Evolutionary conservation across 2,113 vertebrate genomes (phyloP), one percentile per base, ranked within the genome.

Genomic region (Pipa parva): DNA sequence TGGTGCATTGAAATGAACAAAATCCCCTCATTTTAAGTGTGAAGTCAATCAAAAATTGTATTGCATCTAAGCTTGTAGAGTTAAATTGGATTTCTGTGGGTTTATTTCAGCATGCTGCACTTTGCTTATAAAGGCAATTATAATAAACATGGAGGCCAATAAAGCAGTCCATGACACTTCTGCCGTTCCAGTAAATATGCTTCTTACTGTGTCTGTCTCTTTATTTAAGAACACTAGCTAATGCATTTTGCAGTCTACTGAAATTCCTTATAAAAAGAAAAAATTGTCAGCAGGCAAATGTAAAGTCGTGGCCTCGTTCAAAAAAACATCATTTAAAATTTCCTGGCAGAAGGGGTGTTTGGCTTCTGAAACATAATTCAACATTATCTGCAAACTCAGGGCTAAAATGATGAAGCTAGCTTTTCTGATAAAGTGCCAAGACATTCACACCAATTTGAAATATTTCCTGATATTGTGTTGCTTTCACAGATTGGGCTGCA

Each of bases 331-430:
- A 78, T 79, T 52, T 71, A 77, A 80, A 76, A 78, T 68, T 84
- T 83, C 74, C 78, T 84, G 81, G 80, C 77, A 84, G 45, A 39
- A 77, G 74, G 68, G 68, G 45, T 71, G 67, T 71, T 56, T 78
- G 80, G 80, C 73, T 73, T 68, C 73, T 71, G 59, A 72, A 76
- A 73, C 79, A 79, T 74, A 81, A 83, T 72, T 72, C 73, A 48
- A 76, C 58, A 27, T 75, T 75, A 79, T 75, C 77, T 68, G 62
- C 64, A 71, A 26, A 5, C 52, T 71, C 65, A 73, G 73, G 22
- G 21, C 2, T 17, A 10, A 24, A 69, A 72, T 75, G 59, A 79
- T 73, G 68, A 80, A 76, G 73, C 59, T 75, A 76, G 65, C 54
- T 75, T 62, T 50, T 75, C 54, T 75, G 75, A 77, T 63, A 12